Evolutionary conservation across 2,797 vertebrate species (phyloP).

Genomic region (Amazonetta brasiliensis): DNA sequence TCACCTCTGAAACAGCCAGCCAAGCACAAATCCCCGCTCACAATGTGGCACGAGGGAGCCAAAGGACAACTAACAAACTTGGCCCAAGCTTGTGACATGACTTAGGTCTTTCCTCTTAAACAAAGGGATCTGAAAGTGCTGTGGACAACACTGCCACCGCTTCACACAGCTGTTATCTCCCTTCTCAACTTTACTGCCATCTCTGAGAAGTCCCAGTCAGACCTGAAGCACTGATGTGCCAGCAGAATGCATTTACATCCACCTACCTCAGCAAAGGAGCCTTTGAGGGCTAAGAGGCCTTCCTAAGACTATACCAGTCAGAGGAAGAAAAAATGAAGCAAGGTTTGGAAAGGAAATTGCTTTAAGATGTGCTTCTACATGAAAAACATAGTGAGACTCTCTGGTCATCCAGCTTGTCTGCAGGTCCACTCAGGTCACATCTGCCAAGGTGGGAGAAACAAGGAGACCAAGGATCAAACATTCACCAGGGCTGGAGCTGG

Average conservation of each 20-base stretch:
- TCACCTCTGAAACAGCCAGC: conserved; percentile 26
- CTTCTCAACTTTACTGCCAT: neutral
- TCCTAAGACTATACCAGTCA: neutral
- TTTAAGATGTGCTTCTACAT: neutral
- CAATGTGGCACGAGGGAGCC: neutral
- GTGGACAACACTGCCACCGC: neutral
- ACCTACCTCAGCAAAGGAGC: neutral
- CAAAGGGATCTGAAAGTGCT: neutral
- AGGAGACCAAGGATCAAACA: neutral
- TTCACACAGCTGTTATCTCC: neutral
- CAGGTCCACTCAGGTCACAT: neutral
- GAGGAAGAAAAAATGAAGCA: neutral
- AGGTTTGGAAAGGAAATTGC: neutral
- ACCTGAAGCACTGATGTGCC: neutral
- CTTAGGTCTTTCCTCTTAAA: neutral
- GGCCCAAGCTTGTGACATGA: neutral
- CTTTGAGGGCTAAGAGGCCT: neutral
- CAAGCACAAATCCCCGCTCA: conserved; percentile 28
- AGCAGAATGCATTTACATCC: neutral
- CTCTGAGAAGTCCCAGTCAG: neutral
- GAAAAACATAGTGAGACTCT: fast-evolving
- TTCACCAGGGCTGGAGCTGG: too few species aligned
- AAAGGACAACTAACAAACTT: conserved; percentile 1
- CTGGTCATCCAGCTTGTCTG: neutral
- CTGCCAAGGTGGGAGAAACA: neutral